Evolutionary conservation across 1,140 invertebrate species (phyloP), one percentile per base, ranked within the genome.

Genomic region (Lepidurus couesii): DNA sequence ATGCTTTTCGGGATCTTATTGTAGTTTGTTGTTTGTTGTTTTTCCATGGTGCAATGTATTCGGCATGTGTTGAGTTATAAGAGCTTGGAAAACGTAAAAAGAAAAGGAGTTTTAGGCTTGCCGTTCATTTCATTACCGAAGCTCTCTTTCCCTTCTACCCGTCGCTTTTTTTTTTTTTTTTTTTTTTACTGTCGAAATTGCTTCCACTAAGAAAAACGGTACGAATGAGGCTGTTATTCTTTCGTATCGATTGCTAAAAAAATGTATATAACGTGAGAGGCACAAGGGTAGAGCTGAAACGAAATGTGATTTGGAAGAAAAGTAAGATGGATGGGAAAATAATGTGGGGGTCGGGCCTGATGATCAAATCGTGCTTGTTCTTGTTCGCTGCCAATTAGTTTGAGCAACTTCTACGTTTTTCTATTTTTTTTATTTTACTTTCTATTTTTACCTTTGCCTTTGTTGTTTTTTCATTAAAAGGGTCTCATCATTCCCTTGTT

Each of bases 231-330:
- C 21, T 65, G 53, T 65, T 65, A 65, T 65, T 65, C 21, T 21
- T 65, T 21, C 16, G 10, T 65, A 65, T 65, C 53, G 53, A 65
- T 65, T 65, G 16, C 13, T 65, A 21, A 65, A 65, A 65, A 65
- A 65, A 65, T 7, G 0, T n/a, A 65, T n/a, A 65, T 65, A 16
- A 65, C 53, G 13, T 65, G 53, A 13, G 16, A 65, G 53, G 9
- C 53, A 65, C 53, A 65, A 65, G 53, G 53, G 16, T n/a, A 21
- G 21, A 21, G 21, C 16, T 1, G 21, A 65, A 13, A 13, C 53
- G 53, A 65, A 65, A 65, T n/a, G 53, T 65, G 53, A 65, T 65
- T 65, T 65, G 53, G 21, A 21, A 65, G 53, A 65, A 65, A 65
- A 65, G 53, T 65, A 65, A 65, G 53, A 65, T 65, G 53, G 53